These are phyloP conservation scores for Latrodectus geometricus DNA, from an alignment of 1,140 invertebrate genomes.

Conservation along the genomic window DNA sequence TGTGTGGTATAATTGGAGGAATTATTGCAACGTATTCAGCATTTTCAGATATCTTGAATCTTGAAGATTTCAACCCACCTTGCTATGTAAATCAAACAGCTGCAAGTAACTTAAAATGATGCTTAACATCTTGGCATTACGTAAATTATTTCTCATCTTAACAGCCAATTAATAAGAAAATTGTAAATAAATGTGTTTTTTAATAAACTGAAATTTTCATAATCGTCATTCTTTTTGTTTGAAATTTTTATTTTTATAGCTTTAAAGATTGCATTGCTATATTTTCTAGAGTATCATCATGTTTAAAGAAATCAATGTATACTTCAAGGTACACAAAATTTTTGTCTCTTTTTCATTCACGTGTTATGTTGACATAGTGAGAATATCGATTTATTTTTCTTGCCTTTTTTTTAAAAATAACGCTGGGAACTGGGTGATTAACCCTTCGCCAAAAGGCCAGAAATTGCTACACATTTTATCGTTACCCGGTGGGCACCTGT, in stretches of 20 bases:
- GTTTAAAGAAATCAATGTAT: too few relatives aligned
- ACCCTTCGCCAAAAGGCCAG: too few relatives aligned
- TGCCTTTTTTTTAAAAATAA: too few relatives aligned
- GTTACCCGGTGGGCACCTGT: too few relatives aligned
- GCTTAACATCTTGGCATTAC: neutral
- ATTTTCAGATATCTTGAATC: constrained; percentile 71
- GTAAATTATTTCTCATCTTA: neutral
- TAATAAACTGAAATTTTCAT: neutral
- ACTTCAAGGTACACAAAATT: too few relatives aligned
- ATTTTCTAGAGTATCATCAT: neutral
- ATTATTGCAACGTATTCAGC: constrained; percentile 75
- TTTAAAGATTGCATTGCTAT: neutral
- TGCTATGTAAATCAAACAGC: constrained; percentile 66
- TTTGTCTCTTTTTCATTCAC: too few relatives aligned
- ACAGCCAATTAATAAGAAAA: neutral
- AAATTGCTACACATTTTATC: too few relatives aligned
- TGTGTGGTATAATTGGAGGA: constrained; percentile 75
- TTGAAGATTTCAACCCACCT: constrained; percentile 66
- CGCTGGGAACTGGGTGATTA: too few relatives aligned
- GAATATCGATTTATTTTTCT: too few relatives aligned
- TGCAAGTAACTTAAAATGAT: constrained; percentile 17
- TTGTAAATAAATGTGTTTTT: neutral
- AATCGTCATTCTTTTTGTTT: neutral
- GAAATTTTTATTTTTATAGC: neutral
- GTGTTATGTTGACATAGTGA: too few relatives aligned